Conservation (phyloP, 2,888 invertebrate genomes). For the Drosophila mayaguana region DNA sequence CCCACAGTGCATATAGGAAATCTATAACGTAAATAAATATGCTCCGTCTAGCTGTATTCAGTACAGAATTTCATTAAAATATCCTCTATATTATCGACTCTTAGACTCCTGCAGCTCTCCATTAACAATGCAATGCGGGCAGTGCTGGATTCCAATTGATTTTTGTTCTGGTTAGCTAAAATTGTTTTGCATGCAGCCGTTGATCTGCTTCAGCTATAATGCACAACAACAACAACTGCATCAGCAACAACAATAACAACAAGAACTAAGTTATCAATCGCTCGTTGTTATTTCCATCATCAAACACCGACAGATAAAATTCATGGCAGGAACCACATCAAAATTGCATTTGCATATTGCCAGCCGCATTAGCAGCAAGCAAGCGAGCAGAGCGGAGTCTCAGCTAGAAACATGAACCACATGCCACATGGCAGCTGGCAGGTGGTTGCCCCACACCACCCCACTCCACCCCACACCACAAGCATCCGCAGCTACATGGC, state of each 20-base stretch:
- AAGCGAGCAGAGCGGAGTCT: neutral
- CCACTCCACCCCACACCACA: neutral
- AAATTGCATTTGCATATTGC: slow-evolving; percentile 74
- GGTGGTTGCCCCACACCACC: neutral
- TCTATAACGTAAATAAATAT: too few species aligned
- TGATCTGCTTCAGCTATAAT: neutral
- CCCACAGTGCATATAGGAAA: too few species aligned
- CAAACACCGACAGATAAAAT: slow-evolving; percentile 23
- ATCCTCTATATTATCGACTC: neutral
- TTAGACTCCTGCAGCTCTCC: neutral
- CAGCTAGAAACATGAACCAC: slow-evolving; percentile 32
- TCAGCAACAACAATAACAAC: neutral
- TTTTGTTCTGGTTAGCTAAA: neutral
- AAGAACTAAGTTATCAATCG: slow-evolving; percentile 41
- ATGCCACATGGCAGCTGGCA: slow-evolving; percentile 21
- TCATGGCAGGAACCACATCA: slow-evolving; percentile 33
- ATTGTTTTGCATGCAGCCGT: neutral
- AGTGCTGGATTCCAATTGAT: neutral
- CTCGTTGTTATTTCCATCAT: slow-evolving; percentile 34
- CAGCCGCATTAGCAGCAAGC: slow-evolving; percentile 45
- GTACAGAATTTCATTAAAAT: too few species aligned
- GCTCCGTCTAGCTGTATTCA: neutral
- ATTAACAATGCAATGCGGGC: neutral
- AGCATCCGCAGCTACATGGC: slow-evolving; percentile 21
- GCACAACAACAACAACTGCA: neutral